Conservation (phyloP, 2,113 vertebrate species). For the Eclectus roratus region DNA sequence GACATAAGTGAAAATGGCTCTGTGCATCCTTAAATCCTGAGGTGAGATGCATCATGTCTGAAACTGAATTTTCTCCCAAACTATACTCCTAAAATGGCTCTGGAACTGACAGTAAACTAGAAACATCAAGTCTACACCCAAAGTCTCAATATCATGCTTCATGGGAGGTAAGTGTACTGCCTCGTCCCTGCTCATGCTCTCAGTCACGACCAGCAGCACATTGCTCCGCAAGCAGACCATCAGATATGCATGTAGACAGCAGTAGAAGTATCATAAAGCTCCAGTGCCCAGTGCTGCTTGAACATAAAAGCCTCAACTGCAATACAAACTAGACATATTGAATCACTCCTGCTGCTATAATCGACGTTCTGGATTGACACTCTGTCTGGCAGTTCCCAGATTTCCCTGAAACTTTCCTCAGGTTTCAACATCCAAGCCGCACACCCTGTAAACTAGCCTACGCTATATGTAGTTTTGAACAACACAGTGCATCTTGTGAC, state of each 20-base stretch:
- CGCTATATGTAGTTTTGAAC: neutral
- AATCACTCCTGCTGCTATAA: neutral
- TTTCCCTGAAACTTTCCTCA: neutral
- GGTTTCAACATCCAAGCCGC: neutral
- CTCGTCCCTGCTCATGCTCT: neutral
- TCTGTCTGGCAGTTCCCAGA: neutral
- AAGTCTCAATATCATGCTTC: neutral
- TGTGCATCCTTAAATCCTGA: neutral
- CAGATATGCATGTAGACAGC: neutral
- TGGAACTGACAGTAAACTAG: neutral
- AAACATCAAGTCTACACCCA: neutral
- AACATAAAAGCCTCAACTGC: neutral
- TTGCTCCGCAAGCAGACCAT: neutral
- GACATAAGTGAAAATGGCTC: neutral
- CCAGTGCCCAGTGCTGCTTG: neutral
- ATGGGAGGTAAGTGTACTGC: neutral
- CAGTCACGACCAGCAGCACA: neutral
- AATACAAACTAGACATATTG: neutral
- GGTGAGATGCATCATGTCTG: neutral
- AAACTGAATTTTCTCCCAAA: neutral
- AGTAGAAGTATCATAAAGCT: neutral
- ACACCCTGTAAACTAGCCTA: neutral
- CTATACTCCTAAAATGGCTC: neutral
- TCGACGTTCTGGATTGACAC: neutral
- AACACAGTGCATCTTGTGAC: neutral